Conservation (phyloP, 2,113 vertebrate species). For the Furnarius figulus region DNA sequence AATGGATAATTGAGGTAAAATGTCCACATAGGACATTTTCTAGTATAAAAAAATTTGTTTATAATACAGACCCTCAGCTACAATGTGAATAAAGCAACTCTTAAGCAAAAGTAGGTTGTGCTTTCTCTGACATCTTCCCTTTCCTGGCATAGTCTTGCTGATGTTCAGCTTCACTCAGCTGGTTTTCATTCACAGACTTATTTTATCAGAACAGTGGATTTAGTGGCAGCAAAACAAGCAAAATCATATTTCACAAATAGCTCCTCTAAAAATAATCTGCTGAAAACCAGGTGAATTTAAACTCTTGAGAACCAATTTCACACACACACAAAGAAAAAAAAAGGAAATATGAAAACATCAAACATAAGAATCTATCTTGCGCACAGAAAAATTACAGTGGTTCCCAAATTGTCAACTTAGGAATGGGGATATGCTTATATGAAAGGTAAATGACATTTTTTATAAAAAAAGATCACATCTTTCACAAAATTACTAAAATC, state of each 20-base stretch:
- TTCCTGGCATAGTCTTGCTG: neutral
- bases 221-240: neutral
- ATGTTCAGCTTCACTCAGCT: neutral
- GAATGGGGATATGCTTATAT: neutral
- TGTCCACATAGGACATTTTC: neutral
- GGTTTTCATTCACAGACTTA: neutral
- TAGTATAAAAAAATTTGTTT: neutral
- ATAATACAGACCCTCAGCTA: neutral
- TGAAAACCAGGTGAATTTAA: neutral
- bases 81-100: neutral
- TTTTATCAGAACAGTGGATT: neutral
- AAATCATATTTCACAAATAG: neutral
- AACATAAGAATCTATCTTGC: neutral
- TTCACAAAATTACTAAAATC: neutral
- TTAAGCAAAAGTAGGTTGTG: neutral
- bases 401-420: neutral
- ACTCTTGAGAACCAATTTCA: neutral
- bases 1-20: neutral
- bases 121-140: neutral
- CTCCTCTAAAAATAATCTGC: neutral
- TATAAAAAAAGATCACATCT: neutral
- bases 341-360: neutral
- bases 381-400: neutral
- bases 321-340: neutral
- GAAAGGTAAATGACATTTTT: neutral